Conservation (phyloP, 2,797 vertebrate species). For the Poeciliopsis turneri region DNA sequence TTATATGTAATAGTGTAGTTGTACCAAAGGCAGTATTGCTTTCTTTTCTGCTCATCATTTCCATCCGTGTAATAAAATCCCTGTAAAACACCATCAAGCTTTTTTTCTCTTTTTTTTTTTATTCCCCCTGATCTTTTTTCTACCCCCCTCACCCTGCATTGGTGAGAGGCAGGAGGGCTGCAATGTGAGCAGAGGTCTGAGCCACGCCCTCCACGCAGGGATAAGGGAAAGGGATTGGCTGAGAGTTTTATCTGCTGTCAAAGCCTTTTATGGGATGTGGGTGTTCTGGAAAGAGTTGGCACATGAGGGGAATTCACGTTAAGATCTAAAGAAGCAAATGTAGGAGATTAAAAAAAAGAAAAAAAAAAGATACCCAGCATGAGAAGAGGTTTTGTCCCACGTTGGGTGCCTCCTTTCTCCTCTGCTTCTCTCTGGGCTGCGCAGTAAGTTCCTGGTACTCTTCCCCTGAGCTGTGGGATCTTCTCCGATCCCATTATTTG, state of each 20-base stretch:
- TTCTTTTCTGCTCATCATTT: slow-evolving; percentile 72
- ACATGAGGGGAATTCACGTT: slow-evolving; percentile 29
- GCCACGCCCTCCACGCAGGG: slow-evolving; percentile 37
- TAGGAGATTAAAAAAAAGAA: slow-evolving; percentile 20
- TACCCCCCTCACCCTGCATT: neutral
- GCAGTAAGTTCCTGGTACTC: slow-evolving; percentile 56
- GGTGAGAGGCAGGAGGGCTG: slow-evolving; percentile 18
- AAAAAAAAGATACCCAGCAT: slow-evolving; percentile 8
- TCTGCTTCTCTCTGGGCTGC: slow-evolving; percentile 12
- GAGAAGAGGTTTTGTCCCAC: slow-evolving; percentile 14
- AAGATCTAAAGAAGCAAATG: slow-evolving; percentile 28
- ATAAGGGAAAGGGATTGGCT: slow-evolving; percentile 39
- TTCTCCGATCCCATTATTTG: slow-evolving; percentile 75
- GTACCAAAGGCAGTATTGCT: slow-evolving; percentile 75
- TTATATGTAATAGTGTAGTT: slow-evolving; percentile 84
- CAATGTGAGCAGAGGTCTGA: slow-evolving; percentile 32
- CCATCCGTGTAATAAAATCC: slow-evolving; percentile 54
- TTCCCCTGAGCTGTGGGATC: slow-evolving; percentile 59
- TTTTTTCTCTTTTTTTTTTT: neutral
- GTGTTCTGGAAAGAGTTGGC: slow-evolving; percentile 32
- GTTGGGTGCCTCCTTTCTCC: neutral
- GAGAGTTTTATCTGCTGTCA: slow-evolving; percentile 37
- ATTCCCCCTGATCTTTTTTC: neutral
- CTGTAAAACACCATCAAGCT: slow-evolving; percentile 50
- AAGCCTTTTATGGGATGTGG: slow-evolving; percentile 58